Percentiles rank a stretch among this genome's conserved stretches.
Evolutionary conservation across 2,888 invertebrate species (phyloP).

Genomic region (Tipula unca): DNA sequence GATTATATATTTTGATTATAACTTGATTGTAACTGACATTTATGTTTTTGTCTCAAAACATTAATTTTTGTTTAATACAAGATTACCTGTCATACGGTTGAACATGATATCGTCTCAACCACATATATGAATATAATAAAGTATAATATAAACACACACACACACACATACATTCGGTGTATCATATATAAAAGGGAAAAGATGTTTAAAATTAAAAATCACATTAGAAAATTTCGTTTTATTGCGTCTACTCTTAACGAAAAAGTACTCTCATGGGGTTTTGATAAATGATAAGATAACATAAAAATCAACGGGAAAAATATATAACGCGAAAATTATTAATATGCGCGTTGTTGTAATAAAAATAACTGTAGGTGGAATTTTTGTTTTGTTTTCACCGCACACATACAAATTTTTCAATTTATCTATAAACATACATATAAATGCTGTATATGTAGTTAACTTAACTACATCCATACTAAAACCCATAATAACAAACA

Average conservation of each 20-base stretch:
- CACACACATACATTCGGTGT: neutral
- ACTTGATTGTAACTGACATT: neutral
- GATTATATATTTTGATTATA: neutral
- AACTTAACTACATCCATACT: too few relatives aligned
- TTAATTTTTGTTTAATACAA: neutral
- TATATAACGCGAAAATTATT: neutral
- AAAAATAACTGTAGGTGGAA: neutral
- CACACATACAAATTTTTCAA: neutral
- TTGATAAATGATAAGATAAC: neutral
- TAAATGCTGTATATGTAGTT: too few relatives aligned
- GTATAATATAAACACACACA: too few relatives aligned
- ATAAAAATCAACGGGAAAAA: neutral
- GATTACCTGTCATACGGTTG: neutral
- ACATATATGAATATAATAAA: neutral
- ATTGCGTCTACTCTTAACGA: neutral
- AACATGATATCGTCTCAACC: neutral
- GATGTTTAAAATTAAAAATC: neutral
- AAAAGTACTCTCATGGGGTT: neutral
- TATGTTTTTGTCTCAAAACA: conserved; percentile 3
- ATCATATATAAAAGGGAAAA: neutral
- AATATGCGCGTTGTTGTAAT: neutral
- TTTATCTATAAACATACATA: neutral
- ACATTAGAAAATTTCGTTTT: neutral
- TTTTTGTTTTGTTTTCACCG: neutral
- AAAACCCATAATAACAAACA: too few relatives aligned